phyloP scores from a whole-genome alignment of 37 sponge, comb jelly and placozoan genomes.

The Diacarnus erythraeanus region DNA sequence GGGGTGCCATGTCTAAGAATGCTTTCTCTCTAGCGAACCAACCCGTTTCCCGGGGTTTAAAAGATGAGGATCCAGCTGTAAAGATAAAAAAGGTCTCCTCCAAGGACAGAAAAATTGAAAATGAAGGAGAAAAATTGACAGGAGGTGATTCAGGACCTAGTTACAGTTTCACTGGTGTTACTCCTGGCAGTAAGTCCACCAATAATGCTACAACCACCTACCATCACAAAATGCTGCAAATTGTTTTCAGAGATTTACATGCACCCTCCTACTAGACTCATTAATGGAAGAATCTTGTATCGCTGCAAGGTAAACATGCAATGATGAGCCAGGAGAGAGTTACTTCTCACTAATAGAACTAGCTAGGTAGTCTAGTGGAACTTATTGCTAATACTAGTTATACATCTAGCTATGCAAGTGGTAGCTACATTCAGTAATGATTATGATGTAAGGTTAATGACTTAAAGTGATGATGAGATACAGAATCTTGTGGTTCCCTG shows the following conservation, averaged over 20 bases:
- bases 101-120: not conserved
- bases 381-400: not conserved
- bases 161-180: not conserved
- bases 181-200: slow-evolving; percentile 3
- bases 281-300: not conserved
- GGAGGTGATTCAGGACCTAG: not conserved
- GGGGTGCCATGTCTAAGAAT: not conserved
- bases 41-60: not conserved
- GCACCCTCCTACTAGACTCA: slow-evolving; percentile 18
- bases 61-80: not conserved
- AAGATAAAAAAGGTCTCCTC: not conserved
- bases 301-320: slow-evolving; percentile 25
- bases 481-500: too few species aligned
- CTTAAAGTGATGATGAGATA: too few species aligned
- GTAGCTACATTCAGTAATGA: too few species aligned
- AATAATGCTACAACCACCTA: too few species aligned
- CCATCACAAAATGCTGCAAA: too few species aligned
- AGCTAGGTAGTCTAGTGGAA: too few species aligned
- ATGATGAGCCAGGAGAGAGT: too few species aligned
- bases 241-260: slow-evolving; percentile 17
- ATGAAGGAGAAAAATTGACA: not conserved
- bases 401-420: not conserved
- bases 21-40: not conserved
- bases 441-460: too few species aligned
- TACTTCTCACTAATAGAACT: too few species aligned